A percentile compares a stretch with the other conserved stretches of the same genome.
Conservation (phyloP, 2,113 vertebrate genomes). For the Silurus meridionalis region DNA sequence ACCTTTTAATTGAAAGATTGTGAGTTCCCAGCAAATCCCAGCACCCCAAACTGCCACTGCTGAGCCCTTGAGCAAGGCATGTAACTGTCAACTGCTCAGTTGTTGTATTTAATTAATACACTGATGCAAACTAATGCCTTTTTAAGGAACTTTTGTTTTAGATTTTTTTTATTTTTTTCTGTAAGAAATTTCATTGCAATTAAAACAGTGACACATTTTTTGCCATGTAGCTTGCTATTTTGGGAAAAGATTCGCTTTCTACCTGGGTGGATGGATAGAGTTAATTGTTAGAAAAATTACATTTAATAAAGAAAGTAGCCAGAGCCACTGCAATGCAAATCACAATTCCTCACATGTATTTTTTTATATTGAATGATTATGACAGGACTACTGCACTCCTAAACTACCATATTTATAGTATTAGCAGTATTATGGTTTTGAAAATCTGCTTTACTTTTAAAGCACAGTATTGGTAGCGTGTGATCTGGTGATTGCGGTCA, state of each 20-base stretch:
- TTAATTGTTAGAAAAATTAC: neutral
- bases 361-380: neutral
- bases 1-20: no score
- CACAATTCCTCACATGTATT: neutral
- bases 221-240: neutral
- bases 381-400: neutral
- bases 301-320: neutral
- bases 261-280: neutral
- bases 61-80: no score
- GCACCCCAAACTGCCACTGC: no score
- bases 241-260: neutral
- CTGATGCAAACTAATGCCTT: neutral
- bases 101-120: no score
- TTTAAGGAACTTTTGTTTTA: neutral
- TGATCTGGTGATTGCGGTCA: slow-evolving; percentile 97
- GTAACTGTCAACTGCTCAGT: no score
- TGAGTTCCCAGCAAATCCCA: no score
- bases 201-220: neutral
- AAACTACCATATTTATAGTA: neutral
- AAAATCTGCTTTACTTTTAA: slow-evolving; percentile 80
- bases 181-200: neutral
- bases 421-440: neutral
- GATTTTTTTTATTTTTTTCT: neutral
- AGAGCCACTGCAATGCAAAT: neutral
- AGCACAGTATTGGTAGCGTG: slow-evolving; percentile 96